phyloP scores from a whole-genome alignment of 2,797 vertebrate species.

The Lemur catta region DNA sequence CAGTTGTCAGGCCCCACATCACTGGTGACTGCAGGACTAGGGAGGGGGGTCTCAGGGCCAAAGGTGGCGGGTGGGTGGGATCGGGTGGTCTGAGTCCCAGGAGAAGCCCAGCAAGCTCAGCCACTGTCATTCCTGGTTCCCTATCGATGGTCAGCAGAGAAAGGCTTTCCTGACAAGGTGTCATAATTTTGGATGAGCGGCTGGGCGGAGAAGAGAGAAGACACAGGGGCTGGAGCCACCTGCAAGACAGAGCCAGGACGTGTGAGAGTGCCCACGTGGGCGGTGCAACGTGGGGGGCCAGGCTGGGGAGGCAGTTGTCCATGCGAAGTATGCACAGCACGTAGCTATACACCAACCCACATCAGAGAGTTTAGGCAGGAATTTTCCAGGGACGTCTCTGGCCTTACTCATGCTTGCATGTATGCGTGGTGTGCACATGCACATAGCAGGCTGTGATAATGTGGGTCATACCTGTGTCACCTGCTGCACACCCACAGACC shows the following conservation, averaged over 20 bases:
- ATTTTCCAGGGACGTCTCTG: not conserved
- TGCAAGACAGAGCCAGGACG: not conserved
- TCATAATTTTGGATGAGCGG: not conserved
- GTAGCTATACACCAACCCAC: not conserved
- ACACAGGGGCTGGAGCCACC: not conserved
- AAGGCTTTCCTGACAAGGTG: not conserved
- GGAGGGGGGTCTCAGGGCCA: not conserved
- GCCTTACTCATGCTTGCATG: not conserved
- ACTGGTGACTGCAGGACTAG: not conserved
- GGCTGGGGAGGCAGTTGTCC: not conserved
- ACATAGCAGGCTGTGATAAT: not conserved
- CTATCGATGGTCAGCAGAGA: not conserved
- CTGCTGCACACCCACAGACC: no score
- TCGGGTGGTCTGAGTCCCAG: no score
- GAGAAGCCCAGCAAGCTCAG: not conserved
- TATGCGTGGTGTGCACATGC: no score
- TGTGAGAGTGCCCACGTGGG: not conserved
- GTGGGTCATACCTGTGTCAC: not conserved
- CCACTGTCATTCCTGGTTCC: not conserved
- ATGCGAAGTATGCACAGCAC: not conserved
- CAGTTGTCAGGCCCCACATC: not conserved
- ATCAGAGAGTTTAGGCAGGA: not conserved
- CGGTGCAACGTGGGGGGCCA: not conserved
- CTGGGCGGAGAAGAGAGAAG: not conserved
- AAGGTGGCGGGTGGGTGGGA: not conserved